Evolutionary conservation across 2,888 invertebrate genomes (phyloP), one percentile per base, ranked within the genome.

Genomic region (Mimumesa dahlbomi): DNA sequence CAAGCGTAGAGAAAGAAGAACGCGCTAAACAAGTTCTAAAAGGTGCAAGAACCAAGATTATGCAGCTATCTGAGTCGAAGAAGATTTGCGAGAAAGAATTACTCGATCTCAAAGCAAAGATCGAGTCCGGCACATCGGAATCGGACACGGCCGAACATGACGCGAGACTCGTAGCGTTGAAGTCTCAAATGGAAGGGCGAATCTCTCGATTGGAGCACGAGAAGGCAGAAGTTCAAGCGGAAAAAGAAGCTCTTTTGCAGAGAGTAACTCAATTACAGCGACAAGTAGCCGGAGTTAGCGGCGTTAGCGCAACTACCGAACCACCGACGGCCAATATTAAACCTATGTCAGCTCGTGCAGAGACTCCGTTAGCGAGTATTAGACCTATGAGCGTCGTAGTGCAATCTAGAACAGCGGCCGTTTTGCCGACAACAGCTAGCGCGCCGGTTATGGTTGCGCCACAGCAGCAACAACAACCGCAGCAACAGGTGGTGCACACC

Each of bases 261-360:
- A 93, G 94, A 83, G 91, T 94, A 11, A 92, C 91, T 61, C 92
- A 94, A 84, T 85, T 95, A 54, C 94, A 94, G 80, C 91, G 94
- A 81, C 95, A 16, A 93, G 93, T 38, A 92, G 94, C 80, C 92
- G 95, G 71, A 91, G 93, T 81, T 90, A 93, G 84, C 89, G 92
- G 66, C 1, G 91, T 92, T 36, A 92, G 92, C 75, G 89, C 90
- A 1, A 90, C 90, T 1, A 90, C 90, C 0, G 94, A 93, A 76
- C 93, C 94, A 22, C 93, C 95, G 0, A 98, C 97, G 0, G 98
- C 98, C 3, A 98, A 98, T 87, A 98, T 98, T 42, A 96, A 97
- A 88, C 98, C 98, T 0, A 96, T 98, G 94, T 95, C 97, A 2
- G 96, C 96, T 81, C 91, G 94, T 1, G 93, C 94, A 3, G 95